Conservation (phyloP, 2,113 vertebrate genomes). For the Alectura lathami region DNA sequence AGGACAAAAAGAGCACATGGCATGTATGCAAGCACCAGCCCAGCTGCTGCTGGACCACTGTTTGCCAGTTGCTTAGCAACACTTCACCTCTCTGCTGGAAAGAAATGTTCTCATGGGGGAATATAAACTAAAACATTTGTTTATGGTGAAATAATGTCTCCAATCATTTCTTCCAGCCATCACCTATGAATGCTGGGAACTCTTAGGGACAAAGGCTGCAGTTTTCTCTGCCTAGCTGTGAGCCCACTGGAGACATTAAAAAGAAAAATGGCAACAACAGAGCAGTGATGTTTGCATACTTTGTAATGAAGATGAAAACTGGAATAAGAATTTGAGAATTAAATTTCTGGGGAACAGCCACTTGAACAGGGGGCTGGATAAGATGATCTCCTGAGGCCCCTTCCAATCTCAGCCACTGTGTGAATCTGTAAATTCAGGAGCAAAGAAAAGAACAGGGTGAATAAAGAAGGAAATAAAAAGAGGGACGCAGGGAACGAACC, state of each 20-base stretch:
- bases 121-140: background rate
- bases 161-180: background rate
- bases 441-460: background rate
- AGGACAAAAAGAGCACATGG: background rate
- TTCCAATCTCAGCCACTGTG: background rate
- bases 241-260: background rate
- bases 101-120: background rate
- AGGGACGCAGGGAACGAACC: no score
- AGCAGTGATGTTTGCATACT: background rate
- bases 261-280: background rate
- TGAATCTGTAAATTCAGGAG: background rate
- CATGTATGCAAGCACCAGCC: background rate
- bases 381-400: background rate
- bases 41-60: conserved; percentile 2
- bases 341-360: background rate
- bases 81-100: background rate
- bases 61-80: conserved; percentile 48
- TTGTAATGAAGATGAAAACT: background rate
- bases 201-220: background rate
- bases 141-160: background rate
- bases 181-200: background rate
- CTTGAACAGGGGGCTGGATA: background rate
- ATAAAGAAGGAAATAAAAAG: background rate
- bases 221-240: background rate
- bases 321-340: background rate